Base-by-base conservation (phyloP, 2,797 vertebrate species). In the Benthosema pterotum region DNA sequence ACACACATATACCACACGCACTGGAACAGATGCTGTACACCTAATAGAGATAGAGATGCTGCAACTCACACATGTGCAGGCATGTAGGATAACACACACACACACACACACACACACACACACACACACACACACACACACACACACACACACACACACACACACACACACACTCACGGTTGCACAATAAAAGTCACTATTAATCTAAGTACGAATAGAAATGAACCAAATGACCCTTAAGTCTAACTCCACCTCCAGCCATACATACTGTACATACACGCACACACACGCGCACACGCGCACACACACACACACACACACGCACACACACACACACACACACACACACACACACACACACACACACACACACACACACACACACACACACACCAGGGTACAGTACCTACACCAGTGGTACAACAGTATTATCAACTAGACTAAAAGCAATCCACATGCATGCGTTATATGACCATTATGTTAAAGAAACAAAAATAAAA, bases 31-130 rank as follows among this genome's bases (percentile, higher is more conserved):
- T 19, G 22, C 51, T 52, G 18, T 5, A 28, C n/a, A 17, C 22
- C 13, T 52, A 46, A 38, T 38, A 38, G 32, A 38, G 32, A 38
- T 38, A 38, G 32, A 38, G 32, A 38, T 38, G 32, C 7, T 11
- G 18, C 49, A 51, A 51, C n/a, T 13, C 49, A 51, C 16, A 51
- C 49, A 22, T 4, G n/a, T n/a, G 18, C 49, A 51, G 6, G 18
- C 16, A 22, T 11, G 18, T 32, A 25, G 4, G 28, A 51, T 18
- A 51, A 3, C 22, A 25, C 22, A 72, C 63, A 66, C 64, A 71
- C 46, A 60, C 13, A 17, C 57, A 67, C 67, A 65, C 16, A 71
- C 57, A 82, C 58, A 64, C 65, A 71, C 54, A 49, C 72, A 45
- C 14, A 63, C 17, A 45, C 48, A 45, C 49, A 52, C 11, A 43